Evolutionary conservation across 2,113 vertebrate species (phyloP).

Genomic region (Grantiella picta): DNA sequence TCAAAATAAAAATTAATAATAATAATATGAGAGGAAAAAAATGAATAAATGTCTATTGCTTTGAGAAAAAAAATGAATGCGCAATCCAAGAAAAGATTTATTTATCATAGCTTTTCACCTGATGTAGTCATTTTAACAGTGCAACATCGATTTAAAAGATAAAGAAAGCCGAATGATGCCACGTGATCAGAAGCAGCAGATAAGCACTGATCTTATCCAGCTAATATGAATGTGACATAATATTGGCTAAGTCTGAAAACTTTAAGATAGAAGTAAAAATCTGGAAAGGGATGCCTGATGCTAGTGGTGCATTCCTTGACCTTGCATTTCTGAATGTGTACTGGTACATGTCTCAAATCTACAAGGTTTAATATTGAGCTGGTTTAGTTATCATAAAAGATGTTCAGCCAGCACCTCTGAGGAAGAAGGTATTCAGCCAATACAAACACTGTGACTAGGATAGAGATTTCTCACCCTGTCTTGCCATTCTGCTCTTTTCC

Average conservation of each 20-base stretch:
- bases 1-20: neutral
- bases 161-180: neutral
- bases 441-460: neutral
- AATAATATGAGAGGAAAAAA: neutral
- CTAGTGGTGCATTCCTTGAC: neutral
- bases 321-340: neutral
- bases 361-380: neutral
- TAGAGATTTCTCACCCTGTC: neutral
- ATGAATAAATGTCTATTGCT: neutral
- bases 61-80: neutral
- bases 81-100: neutral
- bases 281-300: neutral
- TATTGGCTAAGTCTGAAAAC: neutral
- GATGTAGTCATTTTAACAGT: neutral
- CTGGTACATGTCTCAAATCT: neutral
- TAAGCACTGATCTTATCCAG: neutral
- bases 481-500: neutral
- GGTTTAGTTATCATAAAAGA: neutral
- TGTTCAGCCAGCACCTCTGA: neutral
- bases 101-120: neutral
- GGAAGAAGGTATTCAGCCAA: neutral
- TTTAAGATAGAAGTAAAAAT: neutral
- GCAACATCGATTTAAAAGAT: neutral
- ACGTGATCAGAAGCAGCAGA: neutral
- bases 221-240: neutral